Base-by-base conservation (phyloP, 2,113 vertebrate species). In the Caloenas nicobarica region DNA sequence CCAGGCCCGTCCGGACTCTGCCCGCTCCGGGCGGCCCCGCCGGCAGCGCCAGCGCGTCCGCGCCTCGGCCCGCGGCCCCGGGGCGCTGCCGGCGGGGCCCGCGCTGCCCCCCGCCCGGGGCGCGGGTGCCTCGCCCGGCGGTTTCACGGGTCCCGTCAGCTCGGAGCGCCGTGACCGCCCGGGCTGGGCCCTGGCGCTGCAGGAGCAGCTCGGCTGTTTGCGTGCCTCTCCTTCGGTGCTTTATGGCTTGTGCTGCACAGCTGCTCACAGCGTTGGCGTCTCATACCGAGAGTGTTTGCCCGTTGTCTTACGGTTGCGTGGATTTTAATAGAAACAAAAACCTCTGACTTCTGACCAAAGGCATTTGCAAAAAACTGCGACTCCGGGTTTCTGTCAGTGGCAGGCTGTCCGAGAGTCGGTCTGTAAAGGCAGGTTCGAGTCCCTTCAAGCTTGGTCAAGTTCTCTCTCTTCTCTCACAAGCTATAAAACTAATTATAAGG, bases 171-270 rank as follows among this genome's bases (percentile, higher is more conserved):
- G 48, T 7, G 10, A 13, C 48, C 48, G 48, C 21, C 48, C 48
- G 48, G 22, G 23, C 44, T 18, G 58, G 46, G n/a, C 66, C 34
- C 5, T 2, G 26, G 40, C 6, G 9, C 1, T 51, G 11, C 0
- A 4, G 44, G 2, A 57, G 24, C 2, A 1, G 28, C 24, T 11
- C 4, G 56, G 28, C 8, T 4, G 3, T 5, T 25, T 11, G 48
- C 2, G 4, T 2, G 0, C 18, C 11, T 21, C 16, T 21, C 17
- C 10, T 11, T 26, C 0, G 36, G 6, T 7, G 0, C 38, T 4
- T 10, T 6, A 1, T 5, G 13, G 48, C 24, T 16, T 9, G 26
- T 23, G 48, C 62, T 3, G 44, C 7, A 2, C 38, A 5, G 0
- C 16, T 1, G 31, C 36, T 25, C 61, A 2, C 15, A 33, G 58